Conservation (phyloP, 2,888 invertebrate species). For the Rugalucina vietnamica region DNA sequence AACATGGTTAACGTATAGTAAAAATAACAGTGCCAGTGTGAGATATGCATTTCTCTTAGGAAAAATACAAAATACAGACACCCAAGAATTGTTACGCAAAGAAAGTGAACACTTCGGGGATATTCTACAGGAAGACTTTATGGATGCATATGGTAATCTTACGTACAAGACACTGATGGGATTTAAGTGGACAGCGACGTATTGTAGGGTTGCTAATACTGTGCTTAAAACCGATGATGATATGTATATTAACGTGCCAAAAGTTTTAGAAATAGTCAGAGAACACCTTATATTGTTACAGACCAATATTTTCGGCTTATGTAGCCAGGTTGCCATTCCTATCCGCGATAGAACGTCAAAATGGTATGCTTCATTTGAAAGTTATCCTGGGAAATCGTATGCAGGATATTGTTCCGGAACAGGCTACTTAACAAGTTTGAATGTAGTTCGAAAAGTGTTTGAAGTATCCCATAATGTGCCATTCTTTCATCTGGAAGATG, state of each 20-base stretch:
- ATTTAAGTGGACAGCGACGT: constrained; percentile 59
- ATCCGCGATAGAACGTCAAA: constrained; percentile 69
- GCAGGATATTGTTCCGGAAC: constrained; percentile 77
- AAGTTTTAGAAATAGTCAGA: constrained; percentile 43
- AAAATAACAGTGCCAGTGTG: constrained; percentile 55
- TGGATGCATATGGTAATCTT: constrained; percentile 61
- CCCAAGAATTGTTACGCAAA: constrained; percentile 1
- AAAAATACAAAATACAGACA: not conserved
- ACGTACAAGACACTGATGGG: constrained; percentile 65
- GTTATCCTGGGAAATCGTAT: constrained; percentile 68
- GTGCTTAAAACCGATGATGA: constrained; percentile 73
- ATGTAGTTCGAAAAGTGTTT: constrained; percentile 64
- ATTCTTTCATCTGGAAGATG: constrained; percentile 77
- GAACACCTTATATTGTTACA: constrained; percentile 31
- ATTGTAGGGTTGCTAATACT: constrained; percentile 56
- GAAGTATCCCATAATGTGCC: constrained; percentile 70
- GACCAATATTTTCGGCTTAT: constrained; percentile 62
- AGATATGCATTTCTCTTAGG: constrained; percentile 59
- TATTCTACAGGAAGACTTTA: constrained; percentile 63
- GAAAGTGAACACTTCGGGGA: constrained; percentile 51
- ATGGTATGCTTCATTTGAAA: constrained; percentile 71
- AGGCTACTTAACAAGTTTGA: constrained; percentile 71
- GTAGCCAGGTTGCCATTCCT: constrained; percentile 55
- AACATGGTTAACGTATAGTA: constrained; percentile 54
- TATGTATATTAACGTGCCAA: constrained; percentile 70